Evolutionary conservation across 92 coral and sea anemone genomes (phyloP), one percentile per base, ranked within the genome.

Genomic region (Epizoanthus fatuus): DNA sequence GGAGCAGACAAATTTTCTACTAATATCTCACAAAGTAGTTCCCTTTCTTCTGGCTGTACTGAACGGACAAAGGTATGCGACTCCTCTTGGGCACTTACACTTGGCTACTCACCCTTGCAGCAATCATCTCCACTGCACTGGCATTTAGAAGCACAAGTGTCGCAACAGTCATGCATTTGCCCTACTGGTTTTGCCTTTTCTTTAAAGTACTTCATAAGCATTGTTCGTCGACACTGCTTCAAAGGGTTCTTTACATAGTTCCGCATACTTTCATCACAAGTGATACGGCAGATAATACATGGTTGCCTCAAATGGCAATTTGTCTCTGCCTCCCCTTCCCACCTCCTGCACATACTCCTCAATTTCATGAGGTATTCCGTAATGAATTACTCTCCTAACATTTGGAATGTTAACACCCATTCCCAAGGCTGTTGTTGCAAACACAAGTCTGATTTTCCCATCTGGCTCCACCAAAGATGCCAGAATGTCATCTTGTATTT

Each of bases 351-450:
- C 32, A 55, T 54, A 75, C n/a, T 54, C 67, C 45, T 56, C 68
- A 22, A 35, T 3, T 55, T 75, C 68, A 12, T 17, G 40, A 35
- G 81, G 81, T 19, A 54, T 25, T 54, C 81, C 81, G 22, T 75
- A 75, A 49, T 75, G 81, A 19, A 75, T 75, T 19, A 75, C 51
- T 53, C 67, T 53, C 17, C 49, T 54, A 25, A 75, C 57, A 75
- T 75, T 54, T 4, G 68, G 68, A 25, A 56, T 4, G 45, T 75
- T 75, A 4, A 75, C 38, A 13, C 81, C 81, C 81, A 75, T 57
- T 25, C 93, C 93, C 4, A 90, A 59, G 13, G 90, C 87, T 85
- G 44, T 81, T 73, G 94, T 86, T 13, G 88, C 82, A 80, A 90
- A 63, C 14, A 87, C 90, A 39, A 90, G 59, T 59, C 91, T 75